These are phyloP conservation scores for Poeciliopsis presidionis DNA, from an alignment of 2,797 vertebrate genomes.

Conservation along the genomic window DNA sequence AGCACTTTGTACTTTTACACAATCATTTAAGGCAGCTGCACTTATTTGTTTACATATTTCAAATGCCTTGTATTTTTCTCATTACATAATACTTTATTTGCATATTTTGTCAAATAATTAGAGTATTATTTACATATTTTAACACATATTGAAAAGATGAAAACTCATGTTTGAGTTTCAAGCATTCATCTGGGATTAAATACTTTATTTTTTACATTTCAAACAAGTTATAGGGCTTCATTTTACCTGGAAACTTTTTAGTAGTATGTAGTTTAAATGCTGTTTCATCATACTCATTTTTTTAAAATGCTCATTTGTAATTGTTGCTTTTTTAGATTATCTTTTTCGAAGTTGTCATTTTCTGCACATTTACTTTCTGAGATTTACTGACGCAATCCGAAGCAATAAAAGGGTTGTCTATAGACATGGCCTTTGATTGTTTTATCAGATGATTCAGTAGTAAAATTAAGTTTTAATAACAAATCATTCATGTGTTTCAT, in stretches of 20 bases:
- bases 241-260: background rate
- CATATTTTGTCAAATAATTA: background rate
- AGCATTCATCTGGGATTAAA: background rate
- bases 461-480: background rate
- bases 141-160: background rate
- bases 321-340: background rate
- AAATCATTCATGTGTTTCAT: background rate
- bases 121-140: background rate
- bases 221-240: background rate
- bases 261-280: background rate
- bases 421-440: background rate
- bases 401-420: background rate
- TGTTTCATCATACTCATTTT: background rate
- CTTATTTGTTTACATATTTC: background rate
- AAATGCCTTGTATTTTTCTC: background rate
- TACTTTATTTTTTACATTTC: background rate
- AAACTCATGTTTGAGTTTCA: background rate
- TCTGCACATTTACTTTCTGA: background rate
- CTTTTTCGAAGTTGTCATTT: background rate
- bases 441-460: background rate
- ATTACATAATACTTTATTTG: background rate
- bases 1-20: background rate
- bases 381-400: background rate
- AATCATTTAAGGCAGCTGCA: background rate
- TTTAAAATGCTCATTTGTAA: background rate